These are phyloP conservation scores for Perizoma flavofasciatum DNA, from an alignment of 2,888 invertebrate genomes.

Conservation along the genomic window DNA sequence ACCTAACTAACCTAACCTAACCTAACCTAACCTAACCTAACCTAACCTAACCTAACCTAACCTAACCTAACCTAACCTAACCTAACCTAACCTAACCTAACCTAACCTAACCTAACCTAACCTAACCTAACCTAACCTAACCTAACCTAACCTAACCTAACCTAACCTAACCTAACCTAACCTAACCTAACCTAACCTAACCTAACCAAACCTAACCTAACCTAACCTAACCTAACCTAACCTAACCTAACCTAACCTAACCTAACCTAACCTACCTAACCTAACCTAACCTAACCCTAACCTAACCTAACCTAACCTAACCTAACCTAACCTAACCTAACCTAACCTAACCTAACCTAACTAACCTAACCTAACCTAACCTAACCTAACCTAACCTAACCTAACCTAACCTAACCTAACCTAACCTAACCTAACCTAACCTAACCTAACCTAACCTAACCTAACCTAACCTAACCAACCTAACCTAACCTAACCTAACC, in stretches of 20 bases:
- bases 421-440: slow-evolving; percentile 1
- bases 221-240: slow-evolving; percentile 34
- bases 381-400: slow-evolving; percentile 1
- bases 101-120: slow-evolving; percentile 34
- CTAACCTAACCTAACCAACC: slow-evolving; percentile 1
- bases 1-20: slow-evolving; percentile 39
- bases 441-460: slow-evolving; percentile 1
- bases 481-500: slow-evolving; percentile 1
- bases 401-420: slow-evolving; percentile 1
- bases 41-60: slow-evolving; percentile 38
- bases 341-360: slow-evolving; percentile 1
- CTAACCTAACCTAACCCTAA: slow-evolving; percentile 35
- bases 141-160: slow-evolving; percentile 33
- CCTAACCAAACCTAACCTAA: slow-evolving; percentile 28
- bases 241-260: slow-evolving; percentile 37
- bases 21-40: slow-evolving; percentile 40
- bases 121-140: slow-evolving; percentile 33
- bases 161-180: slow-evolving; percentile 32
- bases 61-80: slow-evolving; percentile 33
- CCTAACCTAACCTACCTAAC: slow-evolving; percentile 37
- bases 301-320: slow-evolving; percentile 1
- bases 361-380: slow-evolving; percentile 1
- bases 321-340: slow-evolving; percentile 1
- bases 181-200: slow-evolving; percentile 31
- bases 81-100: slow-evolving; percentile 34